Evolutionary conservation across 1,140 invertebrate genomes (phyloP).

Genomic region (Aphelinus certus): DNA sequence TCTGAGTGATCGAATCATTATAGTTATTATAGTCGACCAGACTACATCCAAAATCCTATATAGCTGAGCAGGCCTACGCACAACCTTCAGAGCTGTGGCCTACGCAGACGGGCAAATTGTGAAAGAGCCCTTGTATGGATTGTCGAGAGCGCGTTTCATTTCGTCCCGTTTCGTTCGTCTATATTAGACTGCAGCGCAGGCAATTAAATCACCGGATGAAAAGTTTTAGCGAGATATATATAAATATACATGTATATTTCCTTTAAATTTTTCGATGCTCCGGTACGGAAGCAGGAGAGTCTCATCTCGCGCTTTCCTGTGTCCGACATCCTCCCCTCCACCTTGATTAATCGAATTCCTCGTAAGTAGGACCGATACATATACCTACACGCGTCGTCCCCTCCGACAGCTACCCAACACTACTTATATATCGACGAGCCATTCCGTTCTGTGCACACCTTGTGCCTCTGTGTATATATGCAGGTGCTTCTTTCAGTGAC

Average conservation of each 20-base stretch:
- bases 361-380: background rate
- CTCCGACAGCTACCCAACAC: no score
- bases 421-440: no score
- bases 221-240: no score
- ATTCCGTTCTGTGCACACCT: no score
- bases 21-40: no score
- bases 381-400: background rate
- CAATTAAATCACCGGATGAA: no score
- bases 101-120: background rate
- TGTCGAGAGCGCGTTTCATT: background rate
- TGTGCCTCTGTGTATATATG: no score
- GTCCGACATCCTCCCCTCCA: background rate
- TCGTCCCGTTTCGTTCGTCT: background rate
- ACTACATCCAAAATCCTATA: no score
- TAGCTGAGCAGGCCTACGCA: no score
- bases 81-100: no score
- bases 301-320: background rate
- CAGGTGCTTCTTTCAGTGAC: no score
- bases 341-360: slow-evolving; percentile 35
- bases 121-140: background rate
- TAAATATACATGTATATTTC: background rate
- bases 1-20: no score
- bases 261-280: background rate
- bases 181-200: background rate
- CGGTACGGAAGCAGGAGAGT: background rate